These are phyloP conservation scores for Ladona fulva DNA, from an alignment of 1,140 invertebrate species.

Conservation along the genomic window DNA sequence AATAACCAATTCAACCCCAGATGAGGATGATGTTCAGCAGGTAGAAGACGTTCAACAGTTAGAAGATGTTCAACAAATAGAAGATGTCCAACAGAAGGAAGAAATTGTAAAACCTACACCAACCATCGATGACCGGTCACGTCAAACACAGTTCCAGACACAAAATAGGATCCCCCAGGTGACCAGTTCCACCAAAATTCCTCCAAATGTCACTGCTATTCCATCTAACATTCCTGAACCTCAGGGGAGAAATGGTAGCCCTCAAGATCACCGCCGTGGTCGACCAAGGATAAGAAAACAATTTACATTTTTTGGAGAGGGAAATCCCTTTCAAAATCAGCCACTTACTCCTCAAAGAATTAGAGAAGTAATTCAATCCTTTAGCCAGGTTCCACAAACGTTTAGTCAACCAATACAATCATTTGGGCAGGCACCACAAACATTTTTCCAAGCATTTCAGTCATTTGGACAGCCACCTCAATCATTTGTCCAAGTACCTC, in stretches of 20 bases:
- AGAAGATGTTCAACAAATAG: background rate
- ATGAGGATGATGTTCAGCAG: background rate
- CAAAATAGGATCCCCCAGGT: no score
- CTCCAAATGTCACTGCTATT: no score
- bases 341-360: background rate
- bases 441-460: background rate
- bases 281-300: no score
- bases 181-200: no score
- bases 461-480: background rate
- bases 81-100: background rate
- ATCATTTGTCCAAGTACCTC: background rate
- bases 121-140: no score
- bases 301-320: no score
- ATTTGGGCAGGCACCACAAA: background rate
- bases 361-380: background rate
- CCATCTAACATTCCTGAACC: no score
- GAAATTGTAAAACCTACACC: background rate
- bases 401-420: background rate
- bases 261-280: no score
- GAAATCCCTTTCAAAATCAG: no score
- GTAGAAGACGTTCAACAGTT: background rate
- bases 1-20: background rate
- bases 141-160: no score
- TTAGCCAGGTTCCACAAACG: background rate
- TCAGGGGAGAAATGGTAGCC: no score